Base-by-base conservation (phyloP, 2,113 vertebrate species). In the Vimba vimba region DNA sequence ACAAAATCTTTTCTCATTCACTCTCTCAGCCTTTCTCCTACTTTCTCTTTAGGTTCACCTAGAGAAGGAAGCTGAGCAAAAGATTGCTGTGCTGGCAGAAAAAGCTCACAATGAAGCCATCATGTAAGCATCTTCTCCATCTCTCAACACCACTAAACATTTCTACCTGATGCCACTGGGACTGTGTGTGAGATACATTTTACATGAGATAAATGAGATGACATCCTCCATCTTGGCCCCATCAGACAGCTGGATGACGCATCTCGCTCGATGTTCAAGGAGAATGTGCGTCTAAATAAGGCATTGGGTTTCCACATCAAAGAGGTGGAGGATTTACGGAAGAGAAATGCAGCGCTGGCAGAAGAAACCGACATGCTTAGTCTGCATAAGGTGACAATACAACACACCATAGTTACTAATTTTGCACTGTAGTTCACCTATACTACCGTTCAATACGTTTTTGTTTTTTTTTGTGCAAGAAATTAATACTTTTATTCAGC, bases 61-160 rank as follows among this genome's bases (percentile, higher is more conserved):
- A 79, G 95, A 96, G 94, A 92, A 88, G 78, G 95, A 97, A 86
- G 95, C 95, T 27, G 94, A 96, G 88, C 93, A 92, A 92, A 95
- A 90, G 87, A 93, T 97, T 80, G 86, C 93, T 43, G 87, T 88
- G 89, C 88, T 95, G 85, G 92, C 94, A 47, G 94, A 95, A 79
- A 91, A 78, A 84, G 94, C 96, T 87, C 96, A 96, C 91, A 93
- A 80, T 85, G 95, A 97, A 88, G 96, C 96, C 25, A 71, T 96
- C 90, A 85, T 89, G 96, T 98, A 93, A 96, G 97, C 91, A 71
- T 74, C 25, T 90, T 83, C 86, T 85, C 39, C 1, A 39, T 79
- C 47, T 88, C 87, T 52, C 43, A 69, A 93, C 91, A 90, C 12
- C 92, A 87, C 71, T 36, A 78, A 39, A 75, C 66, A 86, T 79